Percentiles rank a stretch among this genome's conserved stretches.
Conservation (phyloP, 2,113 vertebrate species). For the Anser cygnoides region DNA sequence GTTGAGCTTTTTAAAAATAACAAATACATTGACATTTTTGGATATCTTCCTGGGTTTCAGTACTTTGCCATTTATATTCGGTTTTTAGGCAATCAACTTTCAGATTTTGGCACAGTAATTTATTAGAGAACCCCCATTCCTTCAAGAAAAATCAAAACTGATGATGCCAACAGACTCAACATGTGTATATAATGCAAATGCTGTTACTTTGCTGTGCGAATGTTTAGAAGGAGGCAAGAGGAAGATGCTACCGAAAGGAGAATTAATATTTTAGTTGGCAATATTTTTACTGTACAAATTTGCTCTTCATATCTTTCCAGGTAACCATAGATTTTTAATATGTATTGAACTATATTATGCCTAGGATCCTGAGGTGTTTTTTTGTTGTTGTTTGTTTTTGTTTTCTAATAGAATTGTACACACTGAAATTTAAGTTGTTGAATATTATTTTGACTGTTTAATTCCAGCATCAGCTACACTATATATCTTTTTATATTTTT, state of each 20-base stretch:
- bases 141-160: slow-evolving; percentile 43
- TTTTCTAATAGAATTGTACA: background rate
- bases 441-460: background rate
- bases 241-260: background rate
- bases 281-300: background rate
- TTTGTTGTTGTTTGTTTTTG: background rate
- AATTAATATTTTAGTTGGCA: background rate
- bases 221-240: background rate
- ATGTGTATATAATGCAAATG: slow-evolving; percentile 8
- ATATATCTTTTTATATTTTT: background rate
- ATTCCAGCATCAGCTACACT: background rate
- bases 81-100: slow-evolving; percentile 54
- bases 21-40: slow-evolving; percentile 51
- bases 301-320: background rate
- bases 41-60: slow-evolving; percentile 45
- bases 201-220: background rate
- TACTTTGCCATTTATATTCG: slow-evolving; percentile 60
- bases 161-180: slow-evolving; percentile 47
- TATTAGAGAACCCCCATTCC: slow-evolving; percentile 41
- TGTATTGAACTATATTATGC: background rate
- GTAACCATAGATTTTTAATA: background rate
- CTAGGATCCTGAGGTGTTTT: background rate
- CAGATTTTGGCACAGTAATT: slow-evolving; percentile 44
- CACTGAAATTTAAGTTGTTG: background rate
- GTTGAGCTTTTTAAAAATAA: slow-evolving; percentile 63